A percentile compares a stretch with the other conserved stretches of the same genome.
Evolutionary conservation across 30 jellyfish, hydroid and myxozoan genomes (phyloP).

Genomic region (Turritopsis rubra): DNA sequence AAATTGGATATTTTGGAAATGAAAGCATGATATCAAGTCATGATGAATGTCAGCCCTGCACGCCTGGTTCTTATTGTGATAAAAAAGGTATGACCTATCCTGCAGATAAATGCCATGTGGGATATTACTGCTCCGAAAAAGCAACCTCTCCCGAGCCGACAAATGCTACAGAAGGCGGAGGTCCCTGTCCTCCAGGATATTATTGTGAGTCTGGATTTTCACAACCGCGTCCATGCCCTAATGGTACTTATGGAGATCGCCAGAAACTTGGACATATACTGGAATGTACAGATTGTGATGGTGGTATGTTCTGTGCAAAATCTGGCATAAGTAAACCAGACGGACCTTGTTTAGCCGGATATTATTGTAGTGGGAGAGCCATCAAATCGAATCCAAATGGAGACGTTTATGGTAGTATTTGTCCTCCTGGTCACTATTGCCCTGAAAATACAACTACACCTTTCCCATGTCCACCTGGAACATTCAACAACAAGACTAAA

Average conservation of each 20-base stretch:
- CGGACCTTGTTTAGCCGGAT: conserved; percentile 85
- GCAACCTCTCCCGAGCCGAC: conserved; percentile 79
- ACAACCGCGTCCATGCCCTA: conserved; percentile 75
- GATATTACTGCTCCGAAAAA: conserved; percentile 72
- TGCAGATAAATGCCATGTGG: conserved; percentile 78
- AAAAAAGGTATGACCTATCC: conserved; percentile 71
- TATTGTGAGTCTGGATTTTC: conserved; percentile 78
- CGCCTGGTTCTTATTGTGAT: conserved; percentile 93
- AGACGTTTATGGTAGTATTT: conserved; percentile 64
- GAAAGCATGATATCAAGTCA: conserved; percentile 62
- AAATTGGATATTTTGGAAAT: conserved; percentile 85
- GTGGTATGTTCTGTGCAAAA: conserved; percentile 85
- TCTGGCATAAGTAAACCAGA: conserved; percentile 76
- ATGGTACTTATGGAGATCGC: conserved; percentile 84
- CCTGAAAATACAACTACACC: conserved; percentile 77
- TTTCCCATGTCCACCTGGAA: conserved; percentile 95
- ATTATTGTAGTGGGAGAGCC: conserved; percentile 79
- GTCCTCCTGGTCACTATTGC: conserved; percentile 91
- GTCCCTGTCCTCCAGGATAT: conserved; percentile 86
- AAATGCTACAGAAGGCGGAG: conserved; percentile 83
- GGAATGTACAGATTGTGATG: conserved; percentile 80
- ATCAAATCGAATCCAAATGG: conserved; percentile 43
- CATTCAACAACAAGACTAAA: conserved; percentile 67
- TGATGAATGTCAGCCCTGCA: conserved; percentile 93
- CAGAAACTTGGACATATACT: conserved; percentile 39